Conservation (phyloP, 2,113 vertebrate species). For the Ondatra zibethicus region DNA sequence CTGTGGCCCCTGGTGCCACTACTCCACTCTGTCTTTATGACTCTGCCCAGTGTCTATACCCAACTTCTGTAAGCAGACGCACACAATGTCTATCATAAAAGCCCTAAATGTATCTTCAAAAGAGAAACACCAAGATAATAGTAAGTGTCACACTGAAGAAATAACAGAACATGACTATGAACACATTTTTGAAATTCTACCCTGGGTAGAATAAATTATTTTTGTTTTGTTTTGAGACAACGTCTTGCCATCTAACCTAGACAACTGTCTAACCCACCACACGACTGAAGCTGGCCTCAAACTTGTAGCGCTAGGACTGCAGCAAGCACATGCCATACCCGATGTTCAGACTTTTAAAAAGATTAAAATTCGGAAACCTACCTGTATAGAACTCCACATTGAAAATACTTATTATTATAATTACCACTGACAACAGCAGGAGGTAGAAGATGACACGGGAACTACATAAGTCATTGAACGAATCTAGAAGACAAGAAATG, state of each 20-base stretch:
- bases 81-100: neutral
- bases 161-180: neutral
- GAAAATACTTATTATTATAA: conserved; percentile 92
- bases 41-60: neutral
- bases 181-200: neutral
- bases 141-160: neutral
- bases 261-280: neutral
- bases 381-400: conserved; percentile 95
- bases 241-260: neutral
- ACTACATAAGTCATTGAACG: conserved; percentile 87
- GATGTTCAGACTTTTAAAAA: neutral
- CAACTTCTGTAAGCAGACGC: neutral
- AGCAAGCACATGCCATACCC: neutral
- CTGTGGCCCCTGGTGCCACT: neutral
- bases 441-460: conserved; percentile 90
- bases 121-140: conserved; percentile 43
- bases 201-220: conserved; percentile 26
- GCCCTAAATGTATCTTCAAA: conserved; percentile 37
- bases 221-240: neutral
- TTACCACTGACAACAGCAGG: conserved; percentile 90
- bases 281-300: neutral
- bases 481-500: conserved; percentile 85
- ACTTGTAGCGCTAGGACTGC: neutral
- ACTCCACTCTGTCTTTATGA: neutral
- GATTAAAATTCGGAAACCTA: conserved; percentile 80